A percentile compares a stretch with the other conserved stretches of the same genome.
Conservation (phyloP, 2,888 invertebrate species). For the Eretmocerus hayati region DNA sequence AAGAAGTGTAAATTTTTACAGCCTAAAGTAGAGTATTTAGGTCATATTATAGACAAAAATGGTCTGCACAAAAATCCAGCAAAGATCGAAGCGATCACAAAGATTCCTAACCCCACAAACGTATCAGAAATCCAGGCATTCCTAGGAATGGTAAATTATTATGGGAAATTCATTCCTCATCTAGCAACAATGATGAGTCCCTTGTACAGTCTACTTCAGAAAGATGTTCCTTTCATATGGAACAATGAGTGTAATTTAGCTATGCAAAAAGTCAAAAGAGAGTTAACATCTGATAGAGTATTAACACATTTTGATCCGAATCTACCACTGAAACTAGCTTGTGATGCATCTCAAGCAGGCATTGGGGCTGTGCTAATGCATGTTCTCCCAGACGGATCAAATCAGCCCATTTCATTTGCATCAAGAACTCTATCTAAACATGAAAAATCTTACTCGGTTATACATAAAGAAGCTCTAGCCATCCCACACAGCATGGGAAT, state of each 20-base stretch:
- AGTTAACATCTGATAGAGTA: neutral
- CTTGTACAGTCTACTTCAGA: neutral
- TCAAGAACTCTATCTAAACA: conserved; percentile 30
- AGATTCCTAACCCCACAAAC: too few relatives aligned
- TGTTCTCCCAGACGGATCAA: conserved; percentile 25
- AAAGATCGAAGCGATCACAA: neutral
- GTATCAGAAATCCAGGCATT: too few relatives aligned
- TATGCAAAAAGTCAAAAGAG: neutral
- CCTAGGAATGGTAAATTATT: conserved; percentile 8
- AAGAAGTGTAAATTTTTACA: neutral
- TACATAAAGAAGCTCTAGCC: conserved; percentile 35
- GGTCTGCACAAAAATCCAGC: neutral
- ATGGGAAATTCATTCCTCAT: conserved; percentile 1
- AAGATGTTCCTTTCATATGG: neutral
- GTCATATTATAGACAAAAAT: neutral
- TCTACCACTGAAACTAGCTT: conserved; percentile 1
- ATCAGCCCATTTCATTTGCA: conserved; percentile 31
- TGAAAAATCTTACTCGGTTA: conserved; percentile 35
- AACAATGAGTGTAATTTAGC: neutral
- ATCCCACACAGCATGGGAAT: too few relatives aligned
- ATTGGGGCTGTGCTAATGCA: conserved; percentile 31
- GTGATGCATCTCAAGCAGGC: conserved; percentile 21
- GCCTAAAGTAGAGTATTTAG: neutral
- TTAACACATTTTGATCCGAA: conserved; percentile 8
- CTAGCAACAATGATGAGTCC: neutral